Conservation (phyloP, 2,113 vertebrate genomes). For the Okapia johnstoni region DNA sequence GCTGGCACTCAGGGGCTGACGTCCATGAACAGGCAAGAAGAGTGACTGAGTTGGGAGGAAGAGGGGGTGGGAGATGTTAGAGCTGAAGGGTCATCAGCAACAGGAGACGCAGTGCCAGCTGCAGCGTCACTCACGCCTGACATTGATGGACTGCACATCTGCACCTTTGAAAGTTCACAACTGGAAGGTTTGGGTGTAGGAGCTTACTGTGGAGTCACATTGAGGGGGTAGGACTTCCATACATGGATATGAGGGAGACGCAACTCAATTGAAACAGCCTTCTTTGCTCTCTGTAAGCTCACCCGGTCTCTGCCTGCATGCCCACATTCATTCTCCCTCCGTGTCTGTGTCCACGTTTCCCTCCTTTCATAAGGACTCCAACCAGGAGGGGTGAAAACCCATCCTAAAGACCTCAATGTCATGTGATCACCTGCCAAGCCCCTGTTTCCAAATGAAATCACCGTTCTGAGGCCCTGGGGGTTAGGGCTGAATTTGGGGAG, state of each 20-base stretch:
- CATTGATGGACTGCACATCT: rapidly evolving
- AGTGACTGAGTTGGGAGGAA: neutral
- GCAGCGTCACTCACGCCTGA: neutral
- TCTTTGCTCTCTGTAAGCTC: too few relatives aligned
- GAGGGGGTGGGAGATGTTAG: neutral
- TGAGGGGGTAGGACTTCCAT: neutral
- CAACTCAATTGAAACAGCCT: rapidly evolving
- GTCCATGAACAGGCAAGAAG: neutral
- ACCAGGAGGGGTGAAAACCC: neutral
- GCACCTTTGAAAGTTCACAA: neutral
- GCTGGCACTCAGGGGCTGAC: neutral
- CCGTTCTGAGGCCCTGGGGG: too few relatives aligned
- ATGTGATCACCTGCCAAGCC: neutral
- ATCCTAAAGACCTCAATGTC: neutral
- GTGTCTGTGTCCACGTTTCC: neutral
- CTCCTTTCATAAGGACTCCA: neutral
- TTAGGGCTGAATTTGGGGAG: too few relatives aligned
- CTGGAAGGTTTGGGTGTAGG: neutral
- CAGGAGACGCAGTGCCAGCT: rapidly evolving
- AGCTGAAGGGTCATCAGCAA: neutral
- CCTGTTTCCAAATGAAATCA: neutral
- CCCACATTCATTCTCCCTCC: rapidly evolving
- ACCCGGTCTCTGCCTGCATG: neutral
- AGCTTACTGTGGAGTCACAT: rapidly evolving
- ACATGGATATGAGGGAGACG: neutral